Percentiles rank a stretch among this genome's conserved stretches.
These are phyloP conservation scores for Atherinomorus stipes DNA, from an alignment of 2,113 vertebrate genomes.

Conservation along the genomic window DNA sequence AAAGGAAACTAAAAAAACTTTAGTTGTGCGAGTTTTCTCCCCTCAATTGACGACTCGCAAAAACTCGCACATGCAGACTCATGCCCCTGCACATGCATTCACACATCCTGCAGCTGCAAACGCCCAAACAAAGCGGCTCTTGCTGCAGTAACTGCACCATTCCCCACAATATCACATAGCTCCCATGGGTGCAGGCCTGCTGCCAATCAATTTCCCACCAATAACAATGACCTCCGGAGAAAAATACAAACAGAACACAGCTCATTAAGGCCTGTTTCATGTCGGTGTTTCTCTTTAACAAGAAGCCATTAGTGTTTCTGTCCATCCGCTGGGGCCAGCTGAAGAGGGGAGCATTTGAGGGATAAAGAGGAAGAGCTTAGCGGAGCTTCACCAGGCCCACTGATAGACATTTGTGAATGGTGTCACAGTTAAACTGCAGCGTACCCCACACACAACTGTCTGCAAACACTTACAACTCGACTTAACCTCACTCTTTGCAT, in stretches of 20 bases:
- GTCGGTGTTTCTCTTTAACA: slow-evolving; percentile 68
- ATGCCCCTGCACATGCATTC: slow-evolving; percentile 4
- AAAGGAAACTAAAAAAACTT: background rate
- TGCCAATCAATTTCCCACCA: slow-evolving; percentile 77
- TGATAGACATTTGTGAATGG: slow-evolving; percentile 74
- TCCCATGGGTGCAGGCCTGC: slow-evolving; percentile 43
- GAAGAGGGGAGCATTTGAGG: slow-evolving; percentile 30
- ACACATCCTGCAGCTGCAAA: slow-evolving; percentile 45
- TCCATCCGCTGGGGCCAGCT: slow-evolving; percentile 44
- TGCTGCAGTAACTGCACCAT: slow-evolving; percentile 55
- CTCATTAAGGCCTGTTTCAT: slow-evolving; percentile 78
- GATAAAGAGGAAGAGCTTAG: slow-evolving; percentile 43
- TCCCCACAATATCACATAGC: slow-evolving; percentile 51
- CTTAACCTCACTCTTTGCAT: background rate
- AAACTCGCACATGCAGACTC: slow-evolving; percentile 19
- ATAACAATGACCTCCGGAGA: slow-evolving; percentile 69
- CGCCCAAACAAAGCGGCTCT: slow-evolving; percentile 58
- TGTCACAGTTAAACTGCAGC: slow-evolving; percentile 43
- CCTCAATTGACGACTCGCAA: background rate
- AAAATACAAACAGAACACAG: slow-evolving; percentile 67
- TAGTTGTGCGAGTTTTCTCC: background rate
- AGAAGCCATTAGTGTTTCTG: slow-evolving; percentile 74
- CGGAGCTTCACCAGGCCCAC: slow-evolving; percentile 27
- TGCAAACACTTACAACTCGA: background rate
- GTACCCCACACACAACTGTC: background rate